phyloP scores from a whole-genome alignment of 2,888 invertebrate genomes.

The Amphimallon solstitiale region DNA sequence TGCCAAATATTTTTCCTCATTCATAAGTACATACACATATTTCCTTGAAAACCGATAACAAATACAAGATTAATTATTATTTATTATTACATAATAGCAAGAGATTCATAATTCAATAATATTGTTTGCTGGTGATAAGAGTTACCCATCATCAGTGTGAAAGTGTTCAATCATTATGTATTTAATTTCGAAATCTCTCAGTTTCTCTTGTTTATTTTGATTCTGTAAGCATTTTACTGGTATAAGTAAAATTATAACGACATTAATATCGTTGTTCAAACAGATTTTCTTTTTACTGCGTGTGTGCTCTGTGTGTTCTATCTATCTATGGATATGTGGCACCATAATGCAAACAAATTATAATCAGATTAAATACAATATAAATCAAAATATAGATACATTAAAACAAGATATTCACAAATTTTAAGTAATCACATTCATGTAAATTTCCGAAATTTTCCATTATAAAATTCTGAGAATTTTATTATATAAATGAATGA shows the following conservation, averaged over 20 bases:
- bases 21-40: constrained; percentile 1
- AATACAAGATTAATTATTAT: constrained; percentile 34
- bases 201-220: constrained; percentile 19
- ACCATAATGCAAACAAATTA: constrained; percentile 29
- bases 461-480: neutral
- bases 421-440: neutral
- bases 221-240: constrained; percentile 18
- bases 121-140: constrained; percentile 21
- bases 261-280: constrained; percentile 29
- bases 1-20: constrained; percentile 8
- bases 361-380: constrained; percentile 32
- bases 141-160: neutral
- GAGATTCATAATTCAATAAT: constrained; percentile 17
- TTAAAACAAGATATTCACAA: neutral
- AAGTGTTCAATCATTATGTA: constrained; percentile 9
- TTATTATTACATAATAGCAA: constrained; percentile 34
- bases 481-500: no score
- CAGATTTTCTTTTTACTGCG: constrained; percentile 17
- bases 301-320: constrained; percentile 16
- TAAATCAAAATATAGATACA: constrained; percentile 22
- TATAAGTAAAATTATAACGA: constrained; percentile 22
- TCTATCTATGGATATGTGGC: constrained; percentile 18
- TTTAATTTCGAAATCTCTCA: constrained; percentile 19
- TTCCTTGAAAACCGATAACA: constrained; percentile 20
- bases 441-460: constrained; percentile 2